Percentiles rank a stretch among this genome's conserved stretches.
Conservation (phyloP, 2,797 vertebrate species). For the Protonibea diacanthus region DNA sequence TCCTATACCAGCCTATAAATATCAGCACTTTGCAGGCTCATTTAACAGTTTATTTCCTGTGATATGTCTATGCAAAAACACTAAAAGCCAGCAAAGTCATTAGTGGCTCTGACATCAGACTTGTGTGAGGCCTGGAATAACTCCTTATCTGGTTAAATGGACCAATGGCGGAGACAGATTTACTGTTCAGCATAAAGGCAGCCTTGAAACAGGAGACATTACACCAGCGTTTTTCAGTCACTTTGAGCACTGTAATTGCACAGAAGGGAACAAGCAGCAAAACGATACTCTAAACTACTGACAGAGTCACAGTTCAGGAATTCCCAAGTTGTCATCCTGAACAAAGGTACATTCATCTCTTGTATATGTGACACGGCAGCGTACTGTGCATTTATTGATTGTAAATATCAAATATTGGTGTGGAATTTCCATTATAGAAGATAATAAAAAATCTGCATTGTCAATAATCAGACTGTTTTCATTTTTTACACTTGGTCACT, state of each 20-base stretch:
- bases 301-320: conserved; percentile 69
- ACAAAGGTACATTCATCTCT: conserved; percentile 72
- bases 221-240: conserved; percentile 74
- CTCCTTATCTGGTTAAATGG: conserved; percentile 80
- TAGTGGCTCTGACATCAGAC: conserved; percentile 74
- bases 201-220: conserved; percentile 80
- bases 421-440: conserved; percentile 46
- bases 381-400: conserved; percentile 49
- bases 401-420: conserved; percentile 58
- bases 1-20: conserved; percentile 61
- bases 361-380: conserved; percentile 33
- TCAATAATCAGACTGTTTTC: conserved; percentile 43
- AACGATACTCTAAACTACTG: conserved; percentile 73
- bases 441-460: conserved; percentile 46
- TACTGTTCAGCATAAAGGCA: conserved; percentile 74
- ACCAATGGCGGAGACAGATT: conserved; percentile 78
- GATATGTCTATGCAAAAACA: conserved; percentile 67
- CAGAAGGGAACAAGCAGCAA: conserved; percentile 70
- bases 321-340: conserved; percentile 60
- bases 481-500: conserved; percentile 35
- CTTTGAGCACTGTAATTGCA: conserved; percentile 74
- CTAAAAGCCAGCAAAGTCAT: conserved; percentile 69
- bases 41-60: conserved; percentile 65
- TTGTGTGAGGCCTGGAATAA: conserved; percentile 71
- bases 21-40: conserved; percentile 46